phyloP scores from a whole-genome alignment of 2,113 vertebrate genomes.

The Rhodinocichla rosea region DNA sequence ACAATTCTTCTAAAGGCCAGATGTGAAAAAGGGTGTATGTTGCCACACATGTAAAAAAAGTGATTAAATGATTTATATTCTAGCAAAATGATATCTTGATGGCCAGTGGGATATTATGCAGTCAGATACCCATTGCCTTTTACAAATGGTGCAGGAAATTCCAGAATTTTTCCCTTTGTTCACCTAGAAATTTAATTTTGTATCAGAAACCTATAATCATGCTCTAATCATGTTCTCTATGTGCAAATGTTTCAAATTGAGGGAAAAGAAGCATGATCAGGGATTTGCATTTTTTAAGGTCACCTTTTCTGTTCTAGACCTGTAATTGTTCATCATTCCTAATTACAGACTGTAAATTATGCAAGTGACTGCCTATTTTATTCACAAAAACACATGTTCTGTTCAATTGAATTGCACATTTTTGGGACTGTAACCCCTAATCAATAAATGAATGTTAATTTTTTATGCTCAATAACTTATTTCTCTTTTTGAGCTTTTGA shows the following conservation, averaged over 20 bases:
- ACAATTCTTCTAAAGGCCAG: not conserved
- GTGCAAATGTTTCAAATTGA: not conserved
- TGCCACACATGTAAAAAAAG: not conserved
- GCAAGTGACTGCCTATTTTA: not conserved
- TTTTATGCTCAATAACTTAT: not conserved
- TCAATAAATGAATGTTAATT: not conserved
- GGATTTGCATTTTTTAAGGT: slow-evolving; percentile 8
- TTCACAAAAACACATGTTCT: not conserved
- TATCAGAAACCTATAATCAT: not conserved
- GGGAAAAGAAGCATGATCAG: not conserved
- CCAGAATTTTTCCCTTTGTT: not conserved
- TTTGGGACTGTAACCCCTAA: not conserved
- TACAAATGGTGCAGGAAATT: not conserved
- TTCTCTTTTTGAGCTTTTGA: not conserved
- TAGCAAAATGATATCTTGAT: not conserved
- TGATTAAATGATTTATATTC: not conserved
- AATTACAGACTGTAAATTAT: slow-evolving; percentile 12
- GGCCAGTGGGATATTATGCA: not conserved
- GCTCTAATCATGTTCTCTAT: not conserved
- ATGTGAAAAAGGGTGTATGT: not conserved
- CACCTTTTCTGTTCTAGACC: slow-evolving; percentile 2
- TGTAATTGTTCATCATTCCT: slow-evolving; percentile 26
- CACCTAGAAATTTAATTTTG: not conserved
- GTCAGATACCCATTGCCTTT: not conserved
- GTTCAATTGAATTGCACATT: not conserved